Evolutionary conservation across 2,797 vertebrate species (phyloP).

Genomic region (Ptychadena robeensis): DNA sequence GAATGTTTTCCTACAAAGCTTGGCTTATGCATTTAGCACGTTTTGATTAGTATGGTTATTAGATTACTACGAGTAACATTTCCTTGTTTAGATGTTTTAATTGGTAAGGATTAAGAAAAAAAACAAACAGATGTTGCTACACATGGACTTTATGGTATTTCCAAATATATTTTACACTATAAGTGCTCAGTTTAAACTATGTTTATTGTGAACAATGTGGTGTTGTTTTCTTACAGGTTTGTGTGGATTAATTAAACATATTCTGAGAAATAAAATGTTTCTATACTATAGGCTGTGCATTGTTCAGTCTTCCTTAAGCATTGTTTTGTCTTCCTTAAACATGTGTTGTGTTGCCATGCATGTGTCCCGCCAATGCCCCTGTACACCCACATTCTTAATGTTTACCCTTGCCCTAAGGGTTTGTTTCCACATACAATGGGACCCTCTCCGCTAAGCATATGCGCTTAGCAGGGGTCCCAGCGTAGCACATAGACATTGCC

Average conservation of each 20-base stretch:
- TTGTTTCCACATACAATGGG: too few species aligned
- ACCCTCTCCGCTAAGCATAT: too few species aligned
- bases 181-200: conserved; percentile 19
- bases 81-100: conserved; percentile 40
- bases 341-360: background rate
- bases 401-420: too few species aligned
- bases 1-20: conserved; percentile 62
- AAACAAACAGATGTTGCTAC: conserved; percentile 30
- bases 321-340: background rate
- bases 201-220: background rate
- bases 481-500: too few species aligned
- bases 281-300: background rate
- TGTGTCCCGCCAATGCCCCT: too few species aligned
- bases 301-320: background rate
- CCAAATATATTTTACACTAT: conserved; percentile 33
- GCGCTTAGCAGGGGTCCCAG: too few species aligned
- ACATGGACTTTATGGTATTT: conserved; percentile 19
- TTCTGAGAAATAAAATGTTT: background rate
- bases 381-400: too few species aligned
- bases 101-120: conserved; percentile 12
- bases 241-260: background rate
- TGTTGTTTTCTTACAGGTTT: background rate
- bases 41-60: conserved; percentile 48
- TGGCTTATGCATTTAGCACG: conserved; percentile 46
- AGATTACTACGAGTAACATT: conserved; percentile 40